phyloP scores from a whole-genome alignment of 2,113 vertebrate species.

The Sander vitreus region DNA sequence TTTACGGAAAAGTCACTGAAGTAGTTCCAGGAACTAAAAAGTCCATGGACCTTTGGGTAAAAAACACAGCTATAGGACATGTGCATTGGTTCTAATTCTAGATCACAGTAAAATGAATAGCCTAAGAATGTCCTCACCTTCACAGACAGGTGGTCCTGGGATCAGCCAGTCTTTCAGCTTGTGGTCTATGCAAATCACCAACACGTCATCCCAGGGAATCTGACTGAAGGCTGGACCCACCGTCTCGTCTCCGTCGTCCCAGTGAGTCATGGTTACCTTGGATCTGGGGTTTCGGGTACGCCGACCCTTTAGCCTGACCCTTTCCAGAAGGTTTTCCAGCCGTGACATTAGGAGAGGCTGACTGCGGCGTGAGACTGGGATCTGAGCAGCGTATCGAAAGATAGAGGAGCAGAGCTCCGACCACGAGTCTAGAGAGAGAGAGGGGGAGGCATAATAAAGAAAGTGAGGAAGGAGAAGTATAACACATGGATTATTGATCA shows the following conservation, averaged over 20 bases:
- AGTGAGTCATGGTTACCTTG: conserved; percentile 51
- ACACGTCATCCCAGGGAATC: conserved; percentile 91
- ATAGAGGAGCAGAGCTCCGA: conserved; percentile 87
- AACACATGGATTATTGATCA: neutral
- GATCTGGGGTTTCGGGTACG: neutral
- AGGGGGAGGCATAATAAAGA: neutral
- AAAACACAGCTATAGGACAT: neutral
- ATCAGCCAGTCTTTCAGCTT: conserved; percentile 92
- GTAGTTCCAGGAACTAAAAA: too few species aligned
- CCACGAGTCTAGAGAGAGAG: conserved; percentile 87
- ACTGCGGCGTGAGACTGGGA: conserved; percentile 83
- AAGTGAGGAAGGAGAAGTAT: neutral
- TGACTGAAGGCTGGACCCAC: conserved; percentile 75
- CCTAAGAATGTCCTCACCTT: conserved; percentile 79
- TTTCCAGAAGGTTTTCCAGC: conserved; percentile 89
- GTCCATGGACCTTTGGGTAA: too few species aligned
- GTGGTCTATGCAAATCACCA: conserved; percentile 92
- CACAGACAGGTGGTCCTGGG: conserved; percentile 75
- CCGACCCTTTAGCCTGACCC: conserved; percentile 65
- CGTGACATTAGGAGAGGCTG: conserved; percentile 90
- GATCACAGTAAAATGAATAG: too few species aligned
- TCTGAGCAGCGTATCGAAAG: conserved; percentile 86
- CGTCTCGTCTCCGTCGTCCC: neutral
- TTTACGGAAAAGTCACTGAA: too few species aligned
- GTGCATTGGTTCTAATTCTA: neutral